phyloP scores from a whole-genome alignment of 2,113 vertebrate genomes.

The Podiceps cristatus region DNA sequence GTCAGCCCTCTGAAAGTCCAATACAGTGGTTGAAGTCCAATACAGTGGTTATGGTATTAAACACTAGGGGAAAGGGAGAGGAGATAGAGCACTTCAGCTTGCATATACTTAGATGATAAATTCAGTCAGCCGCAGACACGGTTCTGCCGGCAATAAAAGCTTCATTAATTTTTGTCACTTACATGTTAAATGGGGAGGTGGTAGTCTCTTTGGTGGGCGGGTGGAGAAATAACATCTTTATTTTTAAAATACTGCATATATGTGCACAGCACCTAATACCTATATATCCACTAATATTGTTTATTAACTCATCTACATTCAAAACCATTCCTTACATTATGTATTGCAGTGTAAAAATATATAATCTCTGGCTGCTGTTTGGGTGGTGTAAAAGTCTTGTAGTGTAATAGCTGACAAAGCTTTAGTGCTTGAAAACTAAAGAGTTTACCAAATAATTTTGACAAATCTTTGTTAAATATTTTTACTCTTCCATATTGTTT shows the following conservation, averaged over 20 bases:
- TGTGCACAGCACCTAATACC: background rate
- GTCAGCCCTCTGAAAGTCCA: too few species aligned
- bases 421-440: background rate
- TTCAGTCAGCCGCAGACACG: background rate
- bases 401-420: background rate
- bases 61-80: background rate
- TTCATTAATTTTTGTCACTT: background rate
- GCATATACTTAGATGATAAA: background rate
- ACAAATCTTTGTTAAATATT: background rate
- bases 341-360: background rate
- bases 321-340: background rate
- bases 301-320: background rate
- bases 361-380: background rate
- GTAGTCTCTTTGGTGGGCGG: background rate
- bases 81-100: background rate
- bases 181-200: background rate
- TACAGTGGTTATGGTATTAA: too few species aligned
- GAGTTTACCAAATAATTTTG: background rate
- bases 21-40: too few species aligned
- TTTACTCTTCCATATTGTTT: background rate
- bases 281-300: background rate
- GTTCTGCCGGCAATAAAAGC: background rate
- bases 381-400: background rate
- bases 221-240: background rate
- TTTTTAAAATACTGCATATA: background rate